Base-by-base conservation (phyloP, 2,888 invertebrate genomes). In the Bugulina stolonifera region DNA sequence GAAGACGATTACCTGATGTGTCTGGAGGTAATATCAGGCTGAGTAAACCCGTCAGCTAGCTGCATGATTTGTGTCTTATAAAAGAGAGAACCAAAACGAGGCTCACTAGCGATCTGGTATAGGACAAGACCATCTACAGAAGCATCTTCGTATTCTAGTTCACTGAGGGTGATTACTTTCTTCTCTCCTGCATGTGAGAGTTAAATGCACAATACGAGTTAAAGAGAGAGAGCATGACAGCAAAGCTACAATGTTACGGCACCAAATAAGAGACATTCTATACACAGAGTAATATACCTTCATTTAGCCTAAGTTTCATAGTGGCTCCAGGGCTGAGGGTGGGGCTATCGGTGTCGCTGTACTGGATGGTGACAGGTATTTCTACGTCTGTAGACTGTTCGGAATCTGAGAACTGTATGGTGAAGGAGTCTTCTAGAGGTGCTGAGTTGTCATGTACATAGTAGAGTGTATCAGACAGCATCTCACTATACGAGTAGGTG, bases 11-110 rank as follows among this genome's bases (percentile, higher is more conserved):
- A 81, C 81, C 80, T 79, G 34, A 81, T 73, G 43, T 74, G 69
- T 14, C 77, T 75, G 25, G 75, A 74, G 73, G 80, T 80, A 69
- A 81, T 78, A 71, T 81, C 80, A 3, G 73, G 75, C 73, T 81
- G 81, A 34, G 78, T 78, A 69, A 81, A 81, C 22, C 73, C 73
- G 54, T 75, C 75, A 32, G 79, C 80, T 35, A 72, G 77, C 34
- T 72, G 72, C 64, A 76, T 34, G 2, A 76, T 74, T 1, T 75
- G 73, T 29, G 22, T 14, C 18, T 32, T 32, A n/a, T 64, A 32
- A 27, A 32, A 18, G 1, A 64, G 64, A 14, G 14, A 5, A 64
- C 64, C 64, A 64, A 64, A 64, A 10, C 27, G 32, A 25, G 64
- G 64, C 27, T 64, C 64, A 64, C 32, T 64, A 32, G 64, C 64